phyloP scores from a whole-genome alignment of 2,797 vertebrate species.

The Bryconaethiops microstoma region DNA sequence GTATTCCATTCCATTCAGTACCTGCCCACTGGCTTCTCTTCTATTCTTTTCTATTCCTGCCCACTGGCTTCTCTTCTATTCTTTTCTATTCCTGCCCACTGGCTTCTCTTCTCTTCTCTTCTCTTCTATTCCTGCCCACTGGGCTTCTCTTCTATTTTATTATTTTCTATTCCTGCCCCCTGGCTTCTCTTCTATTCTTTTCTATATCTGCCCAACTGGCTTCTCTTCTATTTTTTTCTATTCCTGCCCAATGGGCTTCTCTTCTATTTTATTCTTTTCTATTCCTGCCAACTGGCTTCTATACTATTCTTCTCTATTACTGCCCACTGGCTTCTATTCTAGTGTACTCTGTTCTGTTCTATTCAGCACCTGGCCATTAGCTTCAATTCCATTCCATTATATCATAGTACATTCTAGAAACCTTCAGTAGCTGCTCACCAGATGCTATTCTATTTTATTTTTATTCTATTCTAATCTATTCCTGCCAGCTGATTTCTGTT shows the following conservation, averaged over 20 bases:
- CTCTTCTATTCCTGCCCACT: background rate
- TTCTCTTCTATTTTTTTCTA: background rate
- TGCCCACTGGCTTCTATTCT: background rate
- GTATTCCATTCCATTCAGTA: background rate
- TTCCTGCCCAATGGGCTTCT: background rate
- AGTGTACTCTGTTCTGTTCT: background rate
- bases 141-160: background rate
- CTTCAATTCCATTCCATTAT: background rate
- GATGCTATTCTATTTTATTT: too few relatives aligned
- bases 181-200: background rate
- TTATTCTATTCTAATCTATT: too few relatives aligned
- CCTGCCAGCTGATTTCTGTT: too few relatives aligned
- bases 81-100: background rate
- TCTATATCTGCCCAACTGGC: background rate
- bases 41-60: background rate
- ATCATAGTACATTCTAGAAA: too few relatives aligned
- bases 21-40: background rate
- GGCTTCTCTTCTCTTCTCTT: background rate
- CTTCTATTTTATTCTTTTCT: background rate
- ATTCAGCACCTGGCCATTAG: background rate
- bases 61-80: background rate
- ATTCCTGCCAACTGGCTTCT: background rate
- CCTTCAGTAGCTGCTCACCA: too few relatives aligned
- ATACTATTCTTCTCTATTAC: background rate
- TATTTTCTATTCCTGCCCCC: background rate